Conservation (phyloP, 2,797 vertebrate genomes). For the Darevskia nairensis region DNA sequence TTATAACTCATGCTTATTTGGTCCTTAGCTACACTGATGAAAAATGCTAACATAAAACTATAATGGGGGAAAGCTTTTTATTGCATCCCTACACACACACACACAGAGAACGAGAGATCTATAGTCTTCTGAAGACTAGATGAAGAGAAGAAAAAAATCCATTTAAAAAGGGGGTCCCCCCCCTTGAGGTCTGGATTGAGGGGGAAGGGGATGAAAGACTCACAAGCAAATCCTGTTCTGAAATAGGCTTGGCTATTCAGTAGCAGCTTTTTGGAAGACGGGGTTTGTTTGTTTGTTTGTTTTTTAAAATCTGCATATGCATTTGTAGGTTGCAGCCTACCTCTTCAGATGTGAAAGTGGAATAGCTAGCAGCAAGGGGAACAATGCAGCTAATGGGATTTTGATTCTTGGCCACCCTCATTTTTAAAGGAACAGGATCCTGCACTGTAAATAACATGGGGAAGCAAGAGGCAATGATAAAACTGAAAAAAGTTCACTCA, state of each 20-base stretch:
- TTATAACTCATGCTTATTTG: slow-evolving; percentile 1
- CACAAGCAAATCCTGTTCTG: background rate
- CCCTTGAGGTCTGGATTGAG: no score
- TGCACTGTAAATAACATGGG: background rate
- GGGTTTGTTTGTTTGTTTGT: background rate
- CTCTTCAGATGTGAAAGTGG: background rate
- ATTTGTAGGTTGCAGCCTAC: background rate
- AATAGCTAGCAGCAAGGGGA: background rate
- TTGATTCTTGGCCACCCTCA: background rate
- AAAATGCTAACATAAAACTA: slow-evolving; percentile 7
- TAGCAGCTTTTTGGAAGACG: background rate
- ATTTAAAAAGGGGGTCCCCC: no score
- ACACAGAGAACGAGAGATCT: background rate
- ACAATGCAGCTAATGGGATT: background rate
- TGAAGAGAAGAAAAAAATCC: background rate
- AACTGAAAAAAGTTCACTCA: background rate
- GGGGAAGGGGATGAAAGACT: background rate
- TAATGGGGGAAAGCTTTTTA: background rate
- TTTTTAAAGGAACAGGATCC: background rate
- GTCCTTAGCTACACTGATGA: background rate
- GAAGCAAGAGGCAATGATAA: background rate
- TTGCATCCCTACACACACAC: background rate
- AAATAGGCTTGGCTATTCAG: background rate
- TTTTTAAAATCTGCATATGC: background rate
- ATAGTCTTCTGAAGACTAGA: background rate